Evolutionary conservation across 2,797 vertebrate species (phyloP).

Genomic region (Hyperoplus immaculatus): DNA sequence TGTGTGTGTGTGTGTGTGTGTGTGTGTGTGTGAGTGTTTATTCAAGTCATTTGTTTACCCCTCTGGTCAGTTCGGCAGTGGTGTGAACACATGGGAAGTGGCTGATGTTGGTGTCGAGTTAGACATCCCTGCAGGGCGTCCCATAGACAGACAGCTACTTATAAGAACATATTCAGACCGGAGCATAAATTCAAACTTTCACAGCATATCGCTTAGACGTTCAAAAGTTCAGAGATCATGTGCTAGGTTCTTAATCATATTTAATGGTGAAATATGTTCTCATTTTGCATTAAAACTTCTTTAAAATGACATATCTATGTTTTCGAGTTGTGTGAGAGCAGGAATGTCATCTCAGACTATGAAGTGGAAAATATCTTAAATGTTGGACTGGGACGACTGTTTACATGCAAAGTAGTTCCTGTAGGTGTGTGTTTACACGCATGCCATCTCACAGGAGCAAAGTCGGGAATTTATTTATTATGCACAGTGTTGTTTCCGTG

Average conservation of each 20-base stretch:
- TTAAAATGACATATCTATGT: too few relatives aligned
- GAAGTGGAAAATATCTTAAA: conserved; percentile 64
- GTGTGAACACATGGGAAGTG: conserved; percentile 76
- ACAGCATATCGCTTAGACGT: neutral
- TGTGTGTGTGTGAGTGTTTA: conserved; percentile 48
- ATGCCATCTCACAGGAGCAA: conserved; percentile 26
- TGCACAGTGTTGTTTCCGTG: conserved; percentile 14
- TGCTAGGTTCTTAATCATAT: neutral
- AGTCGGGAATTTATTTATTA: neutral
- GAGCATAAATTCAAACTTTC: conserved; percentile 15
- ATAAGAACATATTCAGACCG: conserved; percentile 11
- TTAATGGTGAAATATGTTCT: too few relatives aligned
- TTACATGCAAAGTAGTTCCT: conserved; percentile 45
- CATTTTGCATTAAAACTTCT: too few relatives aligned
- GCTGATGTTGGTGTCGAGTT: conserved; percentile 61
- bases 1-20: conserved; percentile 44
- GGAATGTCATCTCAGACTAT: conserved; percentile 31
- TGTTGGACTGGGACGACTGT: conserved; percentile 45
- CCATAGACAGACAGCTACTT: conserved; percentile 27
- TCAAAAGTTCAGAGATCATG: conserved; percentile 5
- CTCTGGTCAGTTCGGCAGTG: conserved; percentile 70
- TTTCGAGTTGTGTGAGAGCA: conserved; percentile 11
- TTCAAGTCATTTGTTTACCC: conserved; percentile 75
- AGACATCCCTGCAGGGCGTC: conserved; percentile 28
- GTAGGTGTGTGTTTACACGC: conserved; percentile 62